Evolutionary conservation across 2,797 vertebrate genomes (phyloP), one percentile per base, ranked within the genome.

Genomic region (Sebastes nivosus): DNA sequence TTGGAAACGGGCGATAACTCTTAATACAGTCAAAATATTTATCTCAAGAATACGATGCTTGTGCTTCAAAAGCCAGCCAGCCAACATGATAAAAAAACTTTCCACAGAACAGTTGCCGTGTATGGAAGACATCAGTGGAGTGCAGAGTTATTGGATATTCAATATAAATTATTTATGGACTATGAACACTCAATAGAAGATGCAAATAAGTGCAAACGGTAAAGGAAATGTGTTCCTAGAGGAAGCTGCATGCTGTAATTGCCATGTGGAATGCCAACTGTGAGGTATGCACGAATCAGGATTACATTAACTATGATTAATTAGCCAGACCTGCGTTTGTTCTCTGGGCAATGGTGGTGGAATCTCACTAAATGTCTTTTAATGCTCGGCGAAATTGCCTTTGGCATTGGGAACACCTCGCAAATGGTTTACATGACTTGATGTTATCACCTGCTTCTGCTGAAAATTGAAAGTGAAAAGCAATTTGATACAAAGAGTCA

Each of bases 401-500:
- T 93, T 95, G 95, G 94, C 94, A 92, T 93, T 80, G 84, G 90
- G 83, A 93, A 81, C 89, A 80, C 80, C 92, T 92, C 88, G 86
- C 93, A 95, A 95, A 95, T 94, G 94, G 92, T 92, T 93, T 93
- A 93, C 93, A 95, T 93, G 93, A 93, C 93, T 95, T 92, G 90
- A 94, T 92, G 93, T 90, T 93, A 92, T 94, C 95, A 95, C 87
- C 85, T 97, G 95, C 93, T 96, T 93, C 91, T 89, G 88, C 81
- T 69, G 94, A 90, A 94, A 95, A 96, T 95, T 94, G 94, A 94
- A 95, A 95, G 94, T 95, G 95, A 96, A 95, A 98, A 97, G 97
- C 96, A 97, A 96, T 98, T 98, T 96, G 96, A 96, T 95, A 96
- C 96, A 60, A 55, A 96, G 95, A 96, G 95, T 97, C 96, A 97